A percentile compares a stretch with the other conserved stretches of the same genome.
These are phyloP conservation scores for Philereme transversata DNA, from an alignment of 2,888 invertebrate species.

Conservation along the genomic window DNA sequence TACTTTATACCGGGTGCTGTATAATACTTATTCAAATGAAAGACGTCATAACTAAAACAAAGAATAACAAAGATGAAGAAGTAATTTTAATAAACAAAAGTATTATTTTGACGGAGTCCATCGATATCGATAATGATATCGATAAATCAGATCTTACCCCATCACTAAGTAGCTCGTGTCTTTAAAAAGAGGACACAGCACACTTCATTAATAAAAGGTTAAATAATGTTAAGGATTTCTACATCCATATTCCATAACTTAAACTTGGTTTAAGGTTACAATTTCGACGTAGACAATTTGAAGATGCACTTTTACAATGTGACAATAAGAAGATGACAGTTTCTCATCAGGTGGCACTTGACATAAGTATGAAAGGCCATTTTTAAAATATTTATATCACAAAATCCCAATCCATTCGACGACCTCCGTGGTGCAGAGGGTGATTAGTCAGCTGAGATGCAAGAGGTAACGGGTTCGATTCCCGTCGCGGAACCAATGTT, in stretches of 20 bases:
- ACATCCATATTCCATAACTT: slow-evolving; percentile 40
- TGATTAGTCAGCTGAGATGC: too few relatives aligned
- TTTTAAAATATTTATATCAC: too few relatives aligned
- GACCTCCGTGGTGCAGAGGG: too few relatives aligned
- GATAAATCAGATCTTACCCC: slow-evolving; percentile 26
- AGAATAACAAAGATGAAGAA: too few relatives aligned
- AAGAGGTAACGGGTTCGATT: too few relatives aligned
- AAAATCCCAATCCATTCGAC: too few relatives aligned
- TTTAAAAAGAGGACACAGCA: slow-evolving; percentile 69
- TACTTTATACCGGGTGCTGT: too few relatives aligned
- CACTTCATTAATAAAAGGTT: slow-evolving; percentile 78
- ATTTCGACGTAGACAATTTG: slow-evolving; percentile 22
- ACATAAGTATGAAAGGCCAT: too few relatives aligned
- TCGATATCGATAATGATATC: slow-evolving; percentile 19
- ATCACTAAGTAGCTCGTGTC: slow-evolving; percentile 68
- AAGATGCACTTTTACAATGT: slow-evolving; percentile 10
- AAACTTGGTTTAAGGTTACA: slow-evolving; percentile 52
- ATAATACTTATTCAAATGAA: too few relatives aligned
- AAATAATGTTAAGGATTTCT: slow-evolving; percentile 70
- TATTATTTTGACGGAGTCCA: not conserved
- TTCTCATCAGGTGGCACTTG: slow-evolving; percentile 9
- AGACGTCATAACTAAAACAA: too few relatives aligned
- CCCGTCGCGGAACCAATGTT: too few relatives aligned
- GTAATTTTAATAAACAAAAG: too few relatives aligned
- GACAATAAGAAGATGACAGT: slow-evolving; percentile 23